These are phyloP conservation scores for Condylura cristata DNA, from an alignment of 2,113 vertebrate species.

Conservation along the genomic window DNA sequence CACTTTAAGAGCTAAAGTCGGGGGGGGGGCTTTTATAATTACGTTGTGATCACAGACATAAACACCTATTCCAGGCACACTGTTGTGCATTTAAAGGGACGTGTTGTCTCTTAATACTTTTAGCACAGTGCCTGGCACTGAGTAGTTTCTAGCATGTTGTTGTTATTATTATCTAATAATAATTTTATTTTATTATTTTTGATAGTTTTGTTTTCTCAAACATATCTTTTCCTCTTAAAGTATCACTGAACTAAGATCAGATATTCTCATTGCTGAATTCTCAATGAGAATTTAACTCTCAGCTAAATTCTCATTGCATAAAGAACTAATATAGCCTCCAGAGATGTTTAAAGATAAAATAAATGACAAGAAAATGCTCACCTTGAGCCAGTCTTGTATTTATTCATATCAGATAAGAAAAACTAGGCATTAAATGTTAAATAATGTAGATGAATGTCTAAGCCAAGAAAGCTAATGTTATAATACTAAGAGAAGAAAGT, in stretches of 20 bases:
- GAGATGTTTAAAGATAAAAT: background rate
- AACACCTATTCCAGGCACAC: background rate
- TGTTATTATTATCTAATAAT: background rate
- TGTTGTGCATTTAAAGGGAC: background rate
- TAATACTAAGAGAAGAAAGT: background rate
- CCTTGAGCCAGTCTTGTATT: background rate
- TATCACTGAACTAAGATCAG: background rate
- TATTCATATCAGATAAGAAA: constrained; percentile 5
- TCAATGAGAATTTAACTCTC: too few species aligned
- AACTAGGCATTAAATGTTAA: background rate
- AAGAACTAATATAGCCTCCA: background rate
- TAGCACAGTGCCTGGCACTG: background rate
- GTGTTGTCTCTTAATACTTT: background rate
- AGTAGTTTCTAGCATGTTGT: background rate
- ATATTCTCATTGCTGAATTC: too few species aligned
- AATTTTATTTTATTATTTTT: constrained; percentile 25
- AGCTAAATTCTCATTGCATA: background rate
- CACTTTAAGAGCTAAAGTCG: background rate
- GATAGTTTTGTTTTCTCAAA: background rate
- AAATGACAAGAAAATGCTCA: background rate
- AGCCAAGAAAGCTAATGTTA: background rate
- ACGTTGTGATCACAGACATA: background rate
- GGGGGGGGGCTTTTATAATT: background rate
- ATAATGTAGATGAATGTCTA: background rate
- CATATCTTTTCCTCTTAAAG: constrained; percentile 24